A percentile compares a stretch with the other conserved stretches of the same genome.
Evolutionary conservation across 2,888 invertebrate species (phyloP).

Genomic region (Rhimphoctona megacephalus): DNA sequence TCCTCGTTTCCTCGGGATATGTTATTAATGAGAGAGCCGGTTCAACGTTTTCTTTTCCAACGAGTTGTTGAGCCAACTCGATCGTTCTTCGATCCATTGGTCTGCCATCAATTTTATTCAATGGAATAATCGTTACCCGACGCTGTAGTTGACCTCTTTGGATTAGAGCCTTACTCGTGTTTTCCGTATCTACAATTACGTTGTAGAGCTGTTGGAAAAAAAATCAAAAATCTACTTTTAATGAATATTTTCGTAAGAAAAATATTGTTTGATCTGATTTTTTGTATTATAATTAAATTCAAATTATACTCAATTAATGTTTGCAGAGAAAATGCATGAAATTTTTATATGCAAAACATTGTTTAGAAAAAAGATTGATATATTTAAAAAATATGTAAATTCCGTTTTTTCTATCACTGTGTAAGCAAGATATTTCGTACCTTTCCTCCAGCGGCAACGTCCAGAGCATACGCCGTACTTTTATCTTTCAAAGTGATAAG

Average conservation of each 20-base stretch:
- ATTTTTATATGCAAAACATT: too few relatives aligned
- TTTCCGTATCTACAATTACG: slow-evolving; percentile 95
- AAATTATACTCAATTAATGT: too few relatives aligned
- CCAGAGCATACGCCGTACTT: slow-evolving; percentile 91
- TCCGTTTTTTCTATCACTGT: neutral
- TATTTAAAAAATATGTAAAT: neutral
- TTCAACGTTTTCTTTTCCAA: slow-evolving; percentile 92
- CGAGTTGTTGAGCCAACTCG: slow-evolving; percentile 89
- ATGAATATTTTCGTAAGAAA: neutral
- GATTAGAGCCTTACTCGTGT: slow-evolving; percentile 93
- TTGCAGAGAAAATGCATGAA: too few relatives aligned
- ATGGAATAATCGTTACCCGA: slow-evolving; percentile 95
- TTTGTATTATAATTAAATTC: too few relatives aligned
- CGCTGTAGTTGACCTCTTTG: slow-evolving; percentile 92
- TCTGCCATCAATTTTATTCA: slow-evolving; percentile 92
- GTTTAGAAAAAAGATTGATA: too few relatives aligned
- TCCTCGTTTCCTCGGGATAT: slow-evolving; percentile 88
- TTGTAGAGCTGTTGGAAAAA: slow-evolving; percentile 91
- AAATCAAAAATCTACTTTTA: neutral
- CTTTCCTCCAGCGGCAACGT: slow-evolving; percentile 93
- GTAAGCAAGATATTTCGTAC: slow-evolving; percentile 85
- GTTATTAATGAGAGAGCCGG: slow-evolving; percentile 92
- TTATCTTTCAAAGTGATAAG: slow-evolving; percentile 91
- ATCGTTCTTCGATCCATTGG: slow-evolving; percentile 88
- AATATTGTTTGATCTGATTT: neutral